Evolutionary conservation across 2,888 invertebrate genomes (phyloP), one percentile per base, ranked within the genome.

Genomic region (Rhagonycha fulva): DNA sequence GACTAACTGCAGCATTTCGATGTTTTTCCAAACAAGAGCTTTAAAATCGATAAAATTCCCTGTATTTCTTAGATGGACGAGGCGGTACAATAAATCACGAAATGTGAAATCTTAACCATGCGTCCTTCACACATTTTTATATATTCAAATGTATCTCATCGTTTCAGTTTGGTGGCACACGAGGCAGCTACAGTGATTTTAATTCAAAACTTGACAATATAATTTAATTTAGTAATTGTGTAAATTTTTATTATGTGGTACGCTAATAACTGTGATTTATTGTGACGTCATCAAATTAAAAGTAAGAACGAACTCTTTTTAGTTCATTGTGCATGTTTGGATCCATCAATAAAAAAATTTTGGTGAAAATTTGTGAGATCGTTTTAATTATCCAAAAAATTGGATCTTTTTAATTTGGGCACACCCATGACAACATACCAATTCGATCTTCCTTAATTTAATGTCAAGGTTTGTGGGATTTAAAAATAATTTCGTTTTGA

Each of bases 391-490:
- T n/a, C 9, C 9, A 5, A 23, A 63, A 63, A 66, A 24, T 24
- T 66, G 63, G 14, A 4, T 66, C 1, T 66, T 66, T 24, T 14
- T 66, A 12, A 24, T 7, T 47, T 26, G 26, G 24, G n/a, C 63
- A 66, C 63, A 24, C 63, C 63, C 63, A 66, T 26, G 19, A 14
- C 63, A 62, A 23, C 26, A 24, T 26, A 66, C 26, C 23, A 66
- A n/a, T 66, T 23, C 26, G 63, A 23, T 66, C 63, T 66, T 47
- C 47, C 7, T 47, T 47, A 47, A 47, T 47, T 47, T 24, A 26
- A 66, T 66, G 63, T 66, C 63, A 66, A 66, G 63, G 63, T 66
- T 66, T 66, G n/a, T 66, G 23, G 63, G n/a, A 5, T 66, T 62
- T 66, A 66, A 66, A 24, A 24, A n/a, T 66, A 24, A 24, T 66